phyloP scores from a whole-genome alignment of 2,888 invertebrate genomes.

The Morinoia aosen region DNA sequence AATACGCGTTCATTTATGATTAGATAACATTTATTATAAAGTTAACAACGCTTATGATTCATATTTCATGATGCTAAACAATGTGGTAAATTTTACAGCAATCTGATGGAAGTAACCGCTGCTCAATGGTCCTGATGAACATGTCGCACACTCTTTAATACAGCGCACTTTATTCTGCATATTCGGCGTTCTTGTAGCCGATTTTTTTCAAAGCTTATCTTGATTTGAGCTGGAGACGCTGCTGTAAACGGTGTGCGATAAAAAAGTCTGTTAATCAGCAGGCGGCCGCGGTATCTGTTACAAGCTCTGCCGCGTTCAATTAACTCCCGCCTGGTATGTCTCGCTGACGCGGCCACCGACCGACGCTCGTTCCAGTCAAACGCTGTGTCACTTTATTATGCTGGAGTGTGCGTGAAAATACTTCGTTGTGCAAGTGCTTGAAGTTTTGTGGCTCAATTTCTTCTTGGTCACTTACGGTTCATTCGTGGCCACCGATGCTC shows the following conservation, averaged over 20 bases:
- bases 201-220: neutral
- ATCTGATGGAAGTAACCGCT: neutral
- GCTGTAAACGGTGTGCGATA: slow-evolving; percentile 1
- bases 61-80: neutral
- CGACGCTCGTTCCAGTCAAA: neutral
- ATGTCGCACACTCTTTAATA: neutral
- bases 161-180: neutral
- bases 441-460: neutral
- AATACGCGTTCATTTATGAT: neutral
- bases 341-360: neutral
- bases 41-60: neutral
- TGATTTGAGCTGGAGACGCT: neutral
- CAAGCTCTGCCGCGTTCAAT: slow-evolving; percentile 10
- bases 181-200: neutral
- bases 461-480: neutral
- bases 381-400: neutral
- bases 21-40: neutral
- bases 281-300: neutral
- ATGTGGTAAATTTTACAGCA: neutral
- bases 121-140: neutral
- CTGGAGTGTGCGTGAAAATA: neutral
- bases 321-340: neutral
- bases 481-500: neutral
- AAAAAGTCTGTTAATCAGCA: neutral
- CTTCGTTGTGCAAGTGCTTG: neutral